A percentile compares a stretch with the other conserved stretches of the same genome.
These are phyloP conservation scores for Ceratoteleas bidentatus DNA, from an alignment of 1,140 invertebrate genomes.

Conservation along the genomic window DNA sequence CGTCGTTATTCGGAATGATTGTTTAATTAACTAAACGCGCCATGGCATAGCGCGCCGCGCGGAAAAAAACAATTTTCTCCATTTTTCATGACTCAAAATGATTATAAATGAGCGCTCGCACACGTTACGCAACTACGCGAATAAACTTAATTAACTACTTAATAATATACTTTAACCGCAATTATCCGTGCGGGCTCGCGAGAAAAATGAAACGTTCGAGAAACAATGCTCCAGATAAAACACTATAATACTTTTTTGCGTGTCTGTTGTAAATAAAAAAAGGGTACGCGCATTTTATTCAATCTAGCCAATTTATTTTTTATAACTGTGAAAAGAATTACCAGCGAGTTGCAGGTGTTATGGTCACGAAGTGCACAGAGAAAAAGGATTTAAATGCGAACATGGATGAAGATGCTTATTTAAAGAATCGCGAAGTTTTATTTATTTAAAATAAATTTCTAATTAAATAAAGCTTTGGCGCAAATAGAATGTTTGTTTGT, in stretches of 20 bases:
- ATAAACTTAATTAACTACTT: conserved; percentile 59
- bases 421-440: background rate
- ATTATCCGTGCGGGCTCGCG: conserved; percentile 46
- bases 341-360: too few relatives aligned
- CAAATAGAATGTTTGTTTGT: too few relatives aligned
- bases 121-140: conserved; percentile 41
- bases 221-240: conserved; percentile 49
- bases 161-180: conserved; percentile 55
- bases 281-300: background rate
- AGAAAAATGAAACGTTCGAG: conserved; percentile 50
- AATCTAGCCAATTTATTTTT: conserved; percentile 31
- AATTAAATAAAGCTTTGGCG: too few relatives aligned
- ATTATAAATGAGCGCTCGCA: conserved; percentile 44
- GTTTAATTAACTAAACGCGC: conserved; percentile 7
- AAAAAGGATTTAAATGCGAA: too few relatives aligned
- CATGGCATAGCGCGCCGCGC: background rate
- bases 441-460: too few relatives aligned
- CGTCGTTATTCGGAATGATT: background rate
- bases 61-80: conserved; percentile 29
- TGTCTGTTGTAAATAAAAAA: conserved; percentile 37
- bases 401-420: background rate
- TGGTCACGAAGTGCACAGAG: too few relatives aligned
- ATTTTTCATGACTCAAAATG: conserved; percentile 54
- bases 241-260: conserved; percentile 49
- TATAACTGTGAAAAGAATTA: conserved; percentile 14